These are phyloP conservation scores for Seriola dumerili DNA, from an alignment of 2,113 vertebrate genomes.

Conservation along the genomic window DNA sequence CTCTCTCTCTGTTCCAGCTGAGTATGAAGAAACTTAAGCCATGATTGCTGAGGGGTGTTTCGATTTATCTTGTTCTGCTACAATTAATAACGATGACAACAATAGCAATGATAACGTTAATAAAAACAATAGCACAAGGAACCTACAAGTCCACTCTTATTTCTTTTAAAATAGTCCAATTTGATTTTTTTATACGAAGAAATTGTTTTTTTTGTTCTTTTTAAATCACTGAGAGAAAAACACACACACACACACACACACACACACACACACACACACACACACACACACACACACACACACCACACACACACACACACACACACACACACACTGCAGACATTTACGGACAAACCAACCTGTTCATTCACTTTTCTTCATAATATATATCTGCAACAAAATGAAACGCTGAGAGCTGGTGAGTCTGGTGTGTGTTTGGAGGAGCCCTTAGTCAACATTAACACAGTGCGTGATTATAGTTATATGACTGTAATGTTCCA, in stretches of 20 bases:
- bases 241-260: neutral
- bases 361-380: neutral
- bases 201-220: neutral
- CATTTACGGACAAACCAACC: neutral
- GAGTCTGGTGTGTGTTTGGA: slow-evolving; percentile 47
- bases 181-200: neutral
- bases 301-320: neutral
- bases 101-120: slow-evolving; percentile 86
- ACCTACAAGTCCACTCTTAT: slow-evolving; percentile 61
- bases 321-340: slow-evolving; percentile 22
- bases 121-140: slow-evolving; percentile 90
- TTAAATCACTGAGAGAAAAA: neutral
- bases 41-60: slow-evolving; percentile 85
- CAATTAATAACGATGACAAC: slow-evolving; percentile 83
- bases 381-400: neutral
- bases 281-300: neutral
- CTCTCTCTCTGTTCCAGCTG: slow-evolving; percentile 69
- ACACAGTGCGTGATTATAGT: slow-evolving; percentile 60
- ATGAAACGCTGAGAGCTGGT: slow-evolving; percentile 4
- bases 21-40: slow-evolving; percentile 86
- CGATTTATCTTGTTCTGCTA: slow-evolving; percentile 84
- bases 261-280: slow-evolving; percentile 11
- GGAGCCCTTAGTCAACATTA: slow-evolving; percentile 60
- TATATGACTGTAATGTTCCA: slow-evolving; percentile 40
- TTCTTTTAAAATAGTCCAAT: slow-evolving; percentile 38